Conservation (phyloP, 2,797 vertebrate genomes). For the Girardinus metallicus region DNA sequence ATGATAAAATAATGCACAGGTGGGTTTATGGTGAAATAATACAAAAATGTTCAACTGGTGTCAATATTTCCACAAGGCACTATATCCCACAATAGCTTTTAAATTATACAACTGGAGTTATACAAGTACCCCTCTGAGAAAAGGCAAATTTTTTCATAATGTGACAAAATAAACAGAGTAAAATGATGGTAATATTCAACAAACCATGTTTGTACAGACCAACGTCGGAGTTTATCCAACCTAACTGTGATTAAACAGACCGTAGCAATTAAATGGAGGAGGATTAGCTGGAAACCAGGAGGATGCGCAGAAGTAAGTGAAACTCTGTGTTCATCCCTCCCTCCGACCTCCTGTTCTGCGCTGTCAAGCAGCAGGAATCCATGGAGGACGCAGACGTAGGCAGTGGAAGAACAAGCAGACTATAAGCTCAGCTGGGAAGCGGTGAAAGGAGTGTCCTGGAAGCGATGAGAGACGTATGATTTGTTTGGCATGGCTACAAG, state of each 20-base stretch:
- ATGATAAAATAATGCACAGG: background rate
- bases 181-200: constrained; percentile 46
- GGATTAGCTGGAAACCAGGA: constrained; percentile 29
- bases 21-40: background rate
- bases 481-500: constrained; percentile 46
- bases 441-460: constrained; percentile 37
- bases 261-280: constrained; percentile 44
- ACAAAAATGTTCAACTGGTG: background rate
- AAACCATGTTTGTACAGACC: constrained; percentile 65
- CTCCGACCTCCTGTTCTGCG: constrained; percentile 63
- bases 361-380: constrained; percentile 56
- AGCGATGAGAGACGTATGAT: constrained; percentile 44
- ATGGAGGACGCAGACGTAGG: constrained; percentile 41
- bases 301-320: constrained; percentile 40
- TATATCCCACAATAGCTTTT: background rate
- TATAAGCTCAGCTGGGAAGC: constrained; percentile 11
- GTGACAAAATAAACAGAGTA: constrained; percentile 36
- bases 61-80: background rate
- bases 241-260: constrained; percentile 31
- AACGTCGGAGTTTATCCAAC: constrained; percentile 49
- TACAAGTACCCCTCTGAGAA: background rate
- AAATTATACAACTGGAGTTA: background rate
- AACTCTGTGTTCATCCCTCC: constrained; percentile 44
- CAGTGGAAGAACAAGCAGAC: constrained; percentile 29
- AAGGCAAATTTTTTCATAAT: background rate